Base-by-base conservation (phyloP, 2,888 invertebrate species). In the Sesamia inferens region DNA sequence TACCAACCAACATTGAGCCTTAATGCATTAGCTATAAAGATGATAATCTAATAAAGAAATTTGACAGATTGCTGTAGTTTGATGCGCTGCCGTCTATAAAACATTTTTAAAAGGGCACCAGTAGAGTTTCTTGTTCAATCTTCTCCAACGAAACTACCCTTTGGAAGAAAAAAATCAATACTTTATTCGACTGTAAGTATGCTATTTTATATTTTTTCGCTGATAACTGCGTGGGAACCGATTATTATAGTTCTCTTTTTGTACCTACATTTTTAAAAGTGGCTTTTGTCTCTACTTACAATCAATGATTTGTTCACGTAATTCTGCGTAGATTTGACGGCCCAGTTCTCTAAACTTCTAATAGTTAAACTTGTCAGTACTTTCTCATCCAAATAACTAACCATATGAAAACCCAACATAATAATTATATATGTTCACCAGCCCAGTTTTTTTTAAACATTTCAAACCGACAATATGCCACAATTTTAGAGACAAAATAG, bases 391-490 rank as follows among this genome's bases (percentile, higher is more conserved):
- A 5, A 16, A 42, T 66, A 2, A 31, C 31, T 31, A 31, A 31
- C 31, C 31, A 31, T 31, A 31, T 31, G 31, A 31, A 0, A 58
- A 57, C 16, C 7, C 4, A 16, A 22, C 0, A 14, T 57, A 6
- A 42, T 8, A 14, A 48, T 44, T 7, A 24, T 14, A 42, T n/a
- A 22, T 13, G 3, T 31, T 42, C 19, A 44, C n/a, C 22, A 69
- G 7, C 5, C n/a, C 14, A 61, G 24, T 5, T 5, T 55, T 62
- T 61, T 54, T 0, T n/a, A n/a, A n/a, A n/a, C n/a, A n/a, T n/a
- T n/a, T n/a, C n/a, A n/a, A n/a, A n/a, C n/a, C n/a, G n/a, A n/a
- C 59, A 62, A 78, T 62, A 22, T 71, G 39, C 31, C 75, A 42
- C 47, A 71, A 62, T 78, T 71, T 71, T 42, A 55, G 62, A 64